Evolutionary conservation across 2,113 vertebrate genomes (phyloP).

Genomic region (Typhlomys cinereus): DNA sequence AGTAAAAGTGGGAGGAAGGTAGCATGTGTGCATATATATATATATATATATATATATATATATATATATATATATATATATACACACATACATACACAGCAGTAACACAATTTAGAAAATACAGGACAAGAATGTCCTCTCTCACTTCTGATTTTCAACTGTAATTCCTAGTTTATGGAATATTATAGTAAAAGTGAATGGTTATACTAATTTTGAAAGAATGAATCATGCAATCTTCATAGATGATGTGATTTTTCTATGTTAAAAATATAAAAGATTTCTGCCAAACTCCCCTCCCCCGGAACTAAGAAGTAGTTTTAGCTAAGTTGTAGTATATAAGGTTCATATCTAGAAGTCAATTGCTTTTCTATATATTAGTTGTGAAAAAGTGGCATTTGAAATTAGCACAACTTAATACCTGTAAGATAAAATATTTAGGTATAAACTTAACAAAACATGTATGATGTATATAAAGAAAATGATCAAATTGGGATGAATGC

Average conservation of each 20-base stretch:
- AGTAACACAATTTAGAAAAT: too few species aligned
- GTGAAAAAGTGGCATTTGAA: not conserved
- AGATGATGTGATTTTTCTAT: not conserved
- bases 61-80: too few species aligned
- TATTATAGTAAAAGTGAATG: not conserved
- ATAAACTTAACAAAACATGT: not conserved
- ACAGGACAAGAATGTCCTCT: not conserved
- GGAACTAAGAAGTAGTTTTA: not conserved
- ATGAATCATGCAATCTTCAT: not conserved
- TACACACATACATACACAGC: too few species aligned
- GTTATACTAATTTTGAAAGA: not conserved
- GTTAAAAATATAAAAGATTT: constrained; percentile 1
- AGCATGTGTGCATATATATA: too few species aligned
- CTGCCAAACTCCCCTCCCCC: not conserved
- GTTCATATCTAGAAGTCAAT: not conserved
- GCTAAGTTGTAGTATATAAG: not conserved
- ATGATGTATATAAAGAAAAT: not conserved
- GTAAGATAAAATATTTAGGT: not conserved
- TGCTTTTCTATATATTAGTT: not conserved
- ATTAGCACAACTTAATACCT: not conserved
- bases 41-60: too few species aligned
- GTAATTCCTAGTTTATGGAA: not conserved
- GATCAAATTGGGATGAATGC: not conserved
- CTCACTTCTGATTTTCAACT: not conserved
- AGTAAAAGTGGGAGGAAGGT: too few species aligned